Conservation (phyloP, 2,797 vertebrate species). For the Eidolon dupreanum region DNA sequence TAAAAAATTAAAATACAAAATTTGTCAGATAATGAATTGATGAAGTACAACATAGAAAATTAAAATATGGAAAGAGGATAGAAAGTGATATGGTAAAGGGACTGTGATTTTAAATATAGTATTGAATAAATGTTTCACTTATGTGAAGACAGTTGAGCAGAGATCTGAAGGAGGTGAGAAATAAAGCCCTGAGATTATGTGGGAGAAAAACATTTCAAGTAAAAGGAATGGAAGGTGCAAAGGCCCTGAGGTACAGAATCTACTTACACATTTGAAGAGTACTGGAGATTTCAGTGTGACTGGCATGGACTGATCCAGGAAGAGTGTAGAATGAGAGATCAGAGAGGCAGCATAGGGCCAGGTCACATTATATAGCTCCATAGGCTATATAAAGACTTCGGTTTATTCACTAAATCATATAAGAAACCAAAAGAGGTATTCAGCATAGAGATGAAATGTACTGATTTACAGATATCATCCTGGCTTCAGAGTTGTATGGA, state of each 20-base stretch:
- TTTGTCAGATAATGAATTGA: not conserved
- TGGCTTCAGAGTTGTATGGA: not conserved
- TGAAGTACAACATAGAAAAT: not conserved
- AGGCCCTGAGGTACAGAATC: not conserved
- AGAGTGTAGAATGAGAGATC: not conserved
- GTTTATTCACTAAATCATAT: not conserved
- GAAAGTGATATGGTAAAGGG: no score
- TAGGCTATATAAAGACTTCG: not conserved
- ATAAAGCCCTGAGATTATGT: not conserved
- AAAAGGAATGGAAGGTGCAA: not conserved
- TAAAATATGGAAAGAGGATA: not conserved
- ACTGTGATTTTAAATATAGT: not conserved
- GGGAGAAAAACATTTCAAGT: not conserved
- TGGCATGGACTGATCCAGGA: not conserved
- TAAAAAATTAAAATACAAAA: not conserved
- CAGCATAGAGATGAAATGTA: not conserved
- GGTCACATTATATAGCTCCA: not conserved
- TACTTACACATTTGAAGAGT: not conserved
- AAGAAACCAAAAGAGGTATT: not conserved
- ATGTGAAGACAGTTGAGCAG: not conserved
- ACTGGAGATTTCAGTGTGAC: rapidly evolving
- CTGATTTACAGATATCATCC: not conserved
- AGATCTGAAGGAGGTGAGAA: not conserved
- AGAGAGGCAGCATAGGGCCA: not conserved
- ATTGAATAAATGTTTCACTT: not conserved